Evolutionary conservation across 2,113 vertebrate genomes (phyloP).

Genomic region (Scortum barcoo): DNA sequence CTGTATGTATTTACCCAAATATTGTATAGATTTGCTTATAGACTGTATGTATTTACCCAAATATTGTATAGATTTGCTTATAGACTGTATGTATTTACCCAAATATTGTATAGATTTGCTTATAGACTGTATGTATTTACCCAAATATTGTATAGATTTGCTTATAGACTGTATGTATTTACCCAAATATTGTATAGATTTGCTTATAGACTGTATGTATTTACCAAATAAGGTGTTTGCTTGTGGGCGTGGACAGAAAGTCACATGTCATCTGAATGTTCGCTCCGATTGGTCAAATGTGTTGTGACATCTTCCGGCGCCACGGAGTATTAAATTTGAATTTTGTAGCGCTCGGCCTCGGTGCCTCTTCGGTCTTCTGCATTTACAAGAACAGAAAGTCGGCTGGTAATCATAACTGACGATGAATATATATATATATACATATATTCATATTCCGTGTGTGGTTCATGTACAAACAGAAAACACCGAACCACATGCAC

Average conservation of each 20-base stretch:
- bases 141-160: too few species aligned
- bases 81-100: too few species aligned
- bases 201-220: too few species aligned
- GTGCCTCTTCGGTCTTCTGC: too few species aligned
- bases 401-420: not conserved
- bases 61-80: too few species aligned
- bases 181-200: too few species aligned
- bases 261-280: rapidly evolving
- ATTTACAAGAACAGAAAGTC: not conserved
- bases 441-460: rapidly evolving
- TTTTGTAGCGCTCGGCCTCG: not conserved
- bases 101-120: too few species aligned
- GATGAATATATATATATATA: not conserved
- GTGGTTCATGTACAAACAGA: not conserved
- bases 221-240: not conserved
- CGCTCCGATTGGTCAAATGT: slow-evolving; percentile 45
- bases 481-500: not conserved
- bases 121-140: too few species aligned
- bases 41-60: too few species aligned
- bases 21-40: too few species aligned
- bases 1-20: too few species aligned
- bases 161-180: too few species aligned
- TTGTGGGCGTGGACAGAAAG: not conserved
- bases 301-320: slow-evolving; percentile 49
- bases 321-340: slow-evolving; percentile 51